These are phyloP conservation scores for Picus viridis DNA, from an alignment of 2,797 vertebrate species.

Conservation along the genomic window DNA sequence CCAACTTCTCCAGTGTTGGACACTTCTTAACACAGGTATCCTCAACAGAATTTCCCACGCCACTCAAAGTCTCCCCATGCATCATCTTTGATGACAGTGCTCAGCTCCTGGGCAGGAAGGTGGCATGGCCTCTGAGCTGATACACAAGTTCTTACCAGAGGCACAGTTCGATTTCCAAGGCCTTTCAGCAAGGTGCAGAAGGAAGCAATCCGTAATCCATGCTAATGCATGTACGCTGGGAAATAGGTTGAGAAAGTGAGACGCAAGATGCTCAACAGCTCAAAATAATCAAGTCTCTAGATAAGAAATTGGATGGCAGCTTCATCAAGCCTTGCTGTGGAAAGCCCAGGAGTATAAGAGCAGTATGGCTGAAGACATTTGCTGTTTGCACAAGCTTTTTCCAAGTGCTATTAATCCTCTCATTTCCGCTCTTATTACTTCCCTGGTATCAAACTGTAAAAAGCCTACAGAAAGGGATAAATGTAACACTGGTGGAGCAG, in stretches of 20 bases:
- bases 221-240: neutral
- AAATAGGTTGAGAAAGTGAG: slow-evolving; percentile 3
- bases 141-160: neutral
- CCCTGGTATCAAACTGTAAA: neutral
- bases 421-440: neutral
- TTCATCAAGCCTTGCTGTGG: neutral
- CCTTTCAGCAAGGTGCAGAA: neutral
- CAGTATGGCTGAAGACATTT: neutral
- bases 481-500: neutral
- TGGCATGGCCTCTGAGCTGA: neutral
- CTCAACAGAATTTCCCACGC: neutral
- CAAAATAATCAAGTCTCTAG: slow-evolving; percentile 2
- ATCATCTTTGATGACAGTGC: neutral
- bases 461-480: neutral
- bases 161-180: neutral
- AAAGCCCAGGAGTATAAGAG: neutral
- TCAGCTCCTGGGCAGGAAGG: neutral
- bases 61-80: neutral
- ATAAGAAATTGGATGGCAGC: neutral
- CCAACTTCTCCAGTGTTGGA: neutral
- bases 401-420: neutral
- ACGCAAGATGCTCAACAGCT: neutral
- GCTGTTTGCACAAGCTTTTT: neutral
- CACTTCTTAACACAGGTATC: neutral
- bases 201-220: neutral